Base-by-base conservation (phyloP, 2,888 invertebrate genomes). In the Oxycera nigricornis region DNA sequence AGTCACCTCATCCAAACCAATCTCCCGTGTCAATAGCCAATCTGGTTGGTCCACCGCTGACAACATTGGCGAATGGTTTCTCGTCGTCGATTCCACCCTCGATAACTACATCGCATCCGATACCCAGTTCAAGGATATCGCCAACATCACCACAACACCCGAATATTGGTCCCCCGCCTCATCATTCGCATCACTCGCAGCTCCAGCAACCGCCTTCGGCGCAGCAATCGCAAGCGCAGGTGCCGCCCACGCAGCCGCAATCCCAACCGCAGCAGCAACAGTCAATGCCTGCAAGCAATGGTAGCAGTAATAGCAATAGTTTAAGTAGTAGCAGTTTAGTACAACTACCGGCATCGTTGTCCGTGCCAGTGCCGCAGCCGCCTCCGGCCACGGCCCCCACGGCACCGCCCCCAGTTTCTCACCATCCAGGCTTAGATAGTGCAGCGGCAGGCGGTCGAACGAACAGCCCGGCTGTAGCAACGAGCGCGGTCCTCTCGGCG, bases 141-240 rank as follows among this genome's bases (percentile, higher is more conserved):
- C 77, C 79, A 61, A 74, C 78, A 61, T 79, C 78, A 67, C 79
- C 76, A 76, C 77, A 77, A 87, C 87, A 57, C 86, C 87, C 26
- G 86, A 86, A 52, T 86, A 86, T 30, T 86, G 87, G 46, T 86
- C 87, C 3, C 86, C 86, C 1, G 86, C 76, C 70, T 20, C 76
- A 73, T 73, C 75, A 74, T 28, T 75, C 28, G 30, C 76, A 70
- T 28, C 72, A 59, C 28, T 17, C 3, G 30, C 59, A 41, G 61
- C 59, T 22, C 31, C 55, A 55, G 22, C 73, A 72, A 55, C 86
- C 86, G 28, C 84, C 86, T 72, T 31, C 50, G n/a, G 22, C 14
- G 30, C 62, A 61, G 24, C 67, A 68, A 22, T 52, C 9, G 22
- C 57, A 26, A 31, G 35, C 76, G 30, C 65, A 22, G 68, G 75